Conservation (phyloP, 2,113 vertebrate species). For the Amphiprion ocellaris region DNA sequence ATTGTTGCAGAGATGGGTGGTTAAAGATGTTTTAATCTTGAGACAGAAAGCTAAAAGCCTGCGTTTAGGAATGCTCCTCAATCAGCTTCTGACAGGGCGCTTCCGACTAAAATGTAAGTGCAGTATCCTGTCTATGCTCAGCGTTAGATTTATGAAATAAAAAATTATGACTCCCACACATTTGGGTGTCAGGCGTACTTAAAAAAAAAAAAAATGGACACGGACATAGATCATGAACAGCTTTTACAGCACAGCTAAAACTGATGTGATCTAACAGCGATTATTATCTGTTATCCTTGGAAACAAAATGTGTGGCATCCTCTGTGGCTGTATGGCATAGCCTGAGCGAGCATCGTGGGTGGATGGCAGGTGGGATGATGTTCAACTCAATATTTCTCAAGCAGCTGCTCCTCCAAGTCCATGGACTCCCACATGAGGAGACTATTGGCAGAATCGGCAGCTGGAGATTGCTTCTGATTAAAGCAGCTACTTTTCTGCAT, state of each 20-base stretch:
- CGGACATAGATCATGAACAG: neutral
- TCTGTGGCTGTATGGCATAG: neutral
- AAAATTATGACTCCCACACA: constrained; percentile 38
- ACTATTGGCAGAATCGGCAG: constrained; percentile 49
- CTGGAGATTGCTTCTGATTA: constrained; percentile 54
- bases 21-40: constrained; percentile 25
- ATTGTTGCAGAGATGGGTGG: constrained; percentile 32
- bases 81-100: constrained; percentile 21
- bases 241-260: no score
- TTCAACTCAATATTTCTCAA: constrained; percentile 47
- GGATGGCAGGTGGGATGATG: constrained; percentile 34
- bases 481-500: constrained; percentile 25
- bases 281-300: neutral
- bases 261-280: neutral
- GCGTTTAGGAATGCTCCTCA: constrained; percentile 23
- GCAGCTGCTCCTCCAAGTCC: constrained; percentile 51
- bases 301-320: neutral
- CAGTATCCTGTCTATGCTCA: constrained; percentile 6
- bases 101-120: neutral
- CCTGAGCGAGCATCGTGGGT: constrained; percentile 12
- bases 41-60: constrained; percentile 28
- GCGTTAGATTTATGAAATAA: constrained; percentile 17
- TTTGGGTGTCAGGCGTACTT: neutral
- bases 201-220: neutral
- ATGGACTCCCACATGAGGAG: constrained; percentile 29